Percentiles rank a stretch among this genome's conserved stretches.
These are phyloP conservation scores for Phalera bucephala DNA, from an alignment of 2,888 invertebrate genomes.

Conservation along the genomic window DNA sequence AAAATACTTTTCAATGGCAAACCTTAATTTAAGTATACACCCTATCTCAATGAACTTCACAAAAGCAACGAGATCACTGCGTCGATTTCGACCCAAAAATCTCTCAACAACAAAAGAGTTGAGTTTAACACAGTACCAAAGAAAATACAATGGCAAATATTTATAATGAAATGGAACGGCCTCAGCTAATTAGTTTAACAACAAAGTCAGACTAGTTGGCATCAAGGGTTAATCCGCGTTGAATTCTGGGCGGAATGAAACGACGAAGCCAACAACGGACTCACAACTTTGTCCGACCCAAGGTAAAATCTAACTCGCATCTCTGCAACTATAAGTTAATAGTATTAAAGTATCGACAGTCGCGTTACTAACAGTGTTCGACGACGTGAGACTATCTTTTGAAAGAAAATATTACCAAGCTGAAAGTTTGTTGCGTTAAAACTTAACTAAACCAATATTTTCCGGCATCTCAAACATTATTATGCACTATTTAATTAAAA, in stretches of 20 bases:
- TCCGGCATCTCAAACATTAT: slow-evolving; percentile 6
- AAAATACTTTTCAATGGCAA: too few relatives aligned
- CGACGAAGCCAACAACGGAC: slow-evolving; percentile 32
- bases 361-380: slow-evolving; percentile 31
- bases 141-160: slow-evolving; percentile 21
- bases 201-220: slow-evolving; percentile 36
- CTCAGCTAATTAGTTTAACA: slow-evolving; percentile 41
- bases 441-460: slow-evolving; percentile 13
- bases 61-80: slow-evolving; percentile 21
- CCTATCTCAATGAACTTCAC: slow-evolving; percentile 26
- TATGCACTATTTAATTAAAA: too few relatives aligned
- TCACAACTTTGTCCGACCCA: slow-evolving; percentile 44
- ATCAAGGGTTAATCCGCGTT: slow-evolving; percentile 48
- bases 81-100: slow-evolving; percentile 18
- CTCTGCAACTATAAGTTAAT: slow-evolving; percentile 44
- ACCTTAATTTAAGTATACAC: too few relatives aligned
- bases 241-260: slow-evolving; percentile 40
- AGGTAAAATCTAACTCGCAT: slow-evolving; percentile 47
- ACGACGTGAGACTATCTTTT: slow-evolving; percentile 17
- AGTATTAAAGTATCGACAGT: slow-evolving; percentile 46
- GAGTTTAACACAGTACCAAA: slow-evolving; percentile 6
- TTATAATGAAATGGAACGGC: slow-evolving; percentile 15
- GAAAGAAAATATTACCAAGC: slow-evolving; percentile 15
- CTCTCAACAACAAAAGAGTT: slow-evolving; percentile 7
- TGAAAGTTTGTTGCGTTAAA: slow-evolving; percentile 13